Conservation (phyloP, 2,113 vertebrate species). For the Raja brachyura region DNA sequence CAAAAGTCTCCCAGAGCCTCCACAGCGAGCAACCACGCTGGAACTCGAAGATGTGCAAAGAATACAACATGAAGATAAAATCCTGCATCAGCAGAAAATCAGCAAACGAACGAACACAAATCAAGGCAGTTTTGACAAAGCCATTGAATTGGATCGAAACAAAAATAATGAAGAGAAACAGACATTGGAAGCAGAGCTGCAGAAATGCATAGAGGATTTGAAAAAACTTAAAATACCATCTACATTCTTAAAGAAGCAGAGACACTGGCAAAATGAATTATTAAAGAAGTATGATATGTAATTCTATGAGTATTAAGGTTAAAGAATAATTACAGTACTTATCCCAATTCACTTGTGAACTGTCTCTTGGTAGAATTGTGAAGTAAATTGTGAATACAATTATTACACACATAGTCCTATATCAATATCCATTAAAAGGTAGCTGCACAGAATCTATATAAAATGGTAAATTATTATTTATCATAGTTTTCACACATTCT, state of each 20-base stretch:
- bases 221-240: conserved; percentile 36
- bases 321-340: background rate
- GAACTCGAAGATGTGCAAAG: background rate
- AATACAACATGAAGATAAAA: background rate
- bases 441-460: background rate
- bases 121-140: background rate
- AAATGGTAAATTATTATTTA: background rate
- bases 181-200: conserved; percentile 32
- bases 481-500: background rate
- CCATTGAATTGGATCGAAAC: background rate
- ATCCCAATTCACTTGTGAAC: background rate
- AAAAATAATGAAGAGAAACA: conserved; percentile 32
- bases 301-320: background rate
- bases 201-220: conserved; percentile 32
- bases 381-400: background rate
- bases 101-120: conserved; percentile 9
- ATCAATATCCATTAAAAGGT: background rate
- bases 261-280: conserved; percentile 36
- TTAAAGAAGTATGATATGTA: conserved; percentile 28
- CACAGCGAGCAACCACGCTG: background rate
- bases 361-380: background rate
- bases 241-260: conserved; percentile 10
- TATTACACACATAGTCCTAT: background rate
- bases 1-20: background rate
- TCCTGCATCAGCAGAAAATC: background rate